A percentile compares a stretch with the other conserved stretches of the same genome.
Conservation (phyloP, 2,888 invertebrate species). For the Synanthedon andrenaeformis region DNA sequence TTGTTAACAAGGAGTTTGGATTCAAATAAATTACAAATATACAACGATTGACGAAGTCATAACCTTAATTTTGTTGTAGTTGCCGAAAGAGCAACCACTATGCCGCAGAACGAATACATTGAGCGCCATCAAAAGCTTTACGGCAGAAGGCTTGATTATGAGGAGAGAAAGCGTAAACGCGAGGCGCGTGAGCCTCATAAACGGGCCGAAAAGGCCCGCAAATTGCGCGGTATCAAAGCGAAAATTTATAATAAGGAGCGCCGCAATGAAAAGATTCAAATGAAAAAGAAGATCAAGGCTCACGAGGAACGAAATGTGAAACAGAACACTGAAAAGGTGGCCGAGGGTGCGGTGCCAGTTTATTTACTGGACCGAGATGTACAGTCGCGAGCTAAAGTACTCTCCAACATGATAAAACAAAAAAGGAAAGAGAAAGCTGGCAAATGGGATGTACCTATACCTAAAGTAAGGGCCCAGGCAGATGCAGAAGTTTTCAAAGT, state of each 20-base stretch:
- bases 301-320: constrained; percentile 95
- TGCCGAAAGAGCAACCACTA: constrained; percentile 71
- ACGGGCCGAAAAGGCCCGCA: constrained; percentile 89
- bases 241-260: constrained; percentile 97
- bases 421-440: constrained; percentile 99
- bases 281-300: constrained; percentile 98
- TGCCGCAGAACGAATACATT: constrained; percentile 99
- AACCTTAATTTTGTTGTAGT: constrained; percentile 60
- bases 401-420: constrained; percentile 99
- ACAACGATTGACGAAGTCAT: too few species aligned
- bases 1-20: too few species aligned
- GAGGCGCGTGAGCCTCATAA: constrained; percentile 96
- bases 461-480: constrained; percentile 96
- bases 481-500: constrained; percentile 98
- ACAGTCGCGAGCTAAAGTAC: constrained; percentile 92
- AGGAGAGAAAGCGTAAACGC: constrained; percentile 94
- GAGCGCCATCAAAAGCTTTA: constrained; percentile 96
- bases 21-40: too few species aligned
- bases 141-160: constrained; percentile 97
- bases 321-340: constrained; percentile 84
- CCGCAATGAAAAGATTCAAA: constrained; percentile 97
- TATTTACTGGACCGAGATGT: constrained; percentile 98
- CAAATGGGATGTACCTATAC: constrained; percentile 99
- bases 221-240: constrained; percentile 94
- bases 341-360: constrained; percentile 94